Percentiles rank a stretch among this genome's conserved stretches.
Conservation (phyloP, 2,797 vertebrate species). For the Sebastes taczanowskii region DNA sequence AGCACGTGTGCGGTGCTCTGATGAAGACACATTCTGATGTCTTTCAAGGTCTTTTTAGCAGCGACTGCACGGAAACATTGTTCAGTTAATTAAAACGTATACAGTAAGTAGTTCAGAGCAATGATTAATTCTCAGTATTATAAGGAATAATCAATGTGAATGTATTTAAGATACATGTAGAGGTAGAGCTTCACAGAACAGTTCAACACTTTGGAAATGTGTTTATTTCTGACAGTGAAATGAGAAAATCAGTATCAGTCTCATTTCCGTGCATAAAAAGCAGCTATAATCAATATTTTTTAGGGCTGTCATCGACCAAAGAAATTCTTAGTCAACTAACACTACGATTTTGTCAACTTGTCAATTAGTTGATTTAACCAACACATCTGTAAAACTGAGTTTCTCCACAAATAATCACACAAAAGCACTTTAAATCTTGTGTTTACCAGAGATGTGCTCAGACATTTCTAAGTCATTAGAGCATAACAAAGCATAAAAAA, state of each 20-base stretch:
- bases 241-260: background rate
- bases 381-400: too few species aligned
- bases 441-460: too few species aligned
- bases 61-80: background rate
- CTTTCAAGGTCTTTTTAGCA: background rate
- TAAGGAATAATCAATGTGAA: background rate
- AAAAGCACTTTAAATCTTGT: too few species aligned
- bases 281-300: background rate
- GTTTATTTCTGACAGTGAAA: background rate
- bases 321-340: too few species aligned
- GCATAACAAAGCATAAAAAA: too few species aligned
- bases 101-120: background rate
- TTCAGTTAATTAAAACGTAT: background rate
- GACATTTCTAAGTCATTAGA: too few species aligned
- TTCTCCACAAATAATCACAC: too few species aligned
- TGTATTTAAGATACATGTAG: background rate
- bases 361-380: too few species aligned
- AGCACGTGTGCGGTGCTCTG: slow-evolving; percentile 22
- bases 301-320: too few species aligned
- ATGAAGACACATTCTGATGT: slow-evolving; percentile 28
- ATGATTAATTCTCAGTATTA: background rate
- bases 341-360: too few species aligned
- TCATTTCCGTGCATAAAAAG: background rate
- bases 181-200: background rate
- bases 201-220: background rate